phyloP scores from a whole-genome alignment of 2,888 invertebrate species.

The Noctua pronuba region DNA sequence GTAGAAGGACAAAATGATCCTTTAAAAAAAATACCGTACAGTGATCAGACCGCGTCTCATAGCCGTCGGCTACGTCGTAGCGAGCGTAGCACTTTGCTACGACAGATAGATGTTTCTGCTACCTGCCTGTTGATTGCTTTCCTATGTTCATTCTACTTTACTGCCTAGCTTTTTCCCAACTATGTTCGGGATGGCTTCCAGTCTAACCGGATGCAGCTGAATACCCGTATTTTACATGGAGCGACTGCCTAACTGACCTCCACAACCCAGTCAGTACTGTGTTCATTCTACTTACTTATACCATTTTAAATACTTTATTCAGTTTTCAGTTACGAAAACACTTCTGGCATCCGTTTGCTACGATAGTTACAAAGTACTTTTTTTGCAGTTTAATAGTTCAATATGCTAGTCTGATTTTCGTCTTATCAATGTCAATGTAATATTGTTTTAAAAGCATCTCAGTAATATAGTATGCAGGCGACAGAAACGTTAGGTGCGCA shows the following conservation, averaged over 20 bases:
- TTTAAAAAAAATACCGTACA: not conserved
- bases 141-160: not conserved
- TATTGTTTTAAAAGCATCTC: too few species aligned
- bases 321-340: not conserved
- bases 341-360: not conserved
- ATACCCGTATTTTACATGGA: too few species aligned
- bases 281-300: too few species aligned
- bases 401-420: not conserved
- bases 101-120: not conserved
- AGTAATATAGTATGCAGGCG: too few species aligned
- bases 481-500: too few species aligned
- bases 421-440: not conserved
- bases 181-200: too few species aligned
- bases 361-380: not conserved
- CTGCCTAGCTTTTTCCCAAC: too few species aligned
- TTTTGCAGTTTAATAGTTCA: not conserved
- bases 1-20: not conserved
- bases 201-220: too few species aligned
- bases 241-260: too few species aligned
- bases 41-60: not conserved
- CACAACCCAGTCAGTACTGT: too few species aligned
- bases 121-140: not conserved
- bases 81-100: slow-evolving; percentile 36
- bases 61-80: slow-evolving; percentile 39
- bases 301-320: not conserved